These are phyloP conservation scores for Bombus superbus DNA, from an alignment of 1,140 invertebrate genomes.

Conservation along the genomic window DNA sequence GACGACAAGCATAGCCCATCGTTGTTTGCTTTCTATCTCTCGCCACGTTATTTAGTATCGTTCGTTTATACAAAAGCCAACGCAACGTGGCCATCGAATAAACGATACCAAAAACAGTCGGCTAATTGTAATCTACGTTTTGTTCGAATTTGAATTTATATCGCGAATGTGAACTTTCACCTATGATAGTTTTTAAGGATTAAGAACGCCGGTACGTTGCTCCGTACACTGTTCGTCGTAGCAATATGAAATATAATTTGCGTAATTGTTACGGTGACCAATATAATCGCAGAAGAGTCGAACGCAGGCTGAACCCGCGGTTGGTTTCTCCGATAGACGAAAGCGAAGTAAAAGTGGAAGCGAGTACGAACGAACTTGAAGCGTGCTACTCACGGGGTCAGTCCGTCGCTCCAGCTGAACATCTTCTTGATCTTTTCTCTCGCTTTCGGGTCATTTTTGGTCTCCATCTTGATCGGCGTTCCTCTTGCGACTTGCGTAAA, in stretches of 20 bases:
- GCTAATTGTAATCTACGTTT: too few relatives aligned
- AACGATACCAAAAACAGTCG: too few relatives aligned
- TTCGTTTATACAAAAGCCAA: too few relatives aligned
- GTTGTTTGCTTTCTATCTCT: too few relatives aligned
- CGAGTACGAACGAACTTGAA: not conserved
- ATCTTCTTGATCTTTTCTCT: slow-evolving; percentile 78
- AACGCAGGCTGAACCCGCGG: not conserved
- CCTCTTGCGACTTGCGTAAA: not conserved
- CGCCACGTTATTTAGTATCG: too few relatives aligned
- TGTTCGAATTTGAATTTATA: too few relatives aligned
- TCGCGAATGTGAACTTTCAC: not conserved
- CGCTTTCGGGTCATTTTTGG: slow-evolving; percentile 71
- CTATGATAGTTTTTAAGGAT: not conserved
- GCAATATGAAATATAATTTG: not conserved
- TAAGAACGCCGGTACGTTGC: too few relatives aligned
- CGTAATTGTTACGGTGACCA: not conserved
- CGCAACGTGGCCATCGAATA: too few relatives aligned
- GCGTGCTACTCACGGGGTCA: slow-evolving; percentile 67
- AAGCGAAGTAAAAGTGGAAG: slow-evolving; percentile 19
- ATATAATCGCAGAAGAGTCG: not conserved
- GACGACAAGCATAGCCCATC: too few relatives aligned
- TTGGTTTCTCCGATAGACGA: slow-evolving; percentile 7
- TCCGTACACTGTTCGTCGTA: not conserved
- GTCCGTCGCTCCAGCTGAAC: slow-evolving; percentile 80
- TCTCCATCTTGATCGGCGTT: slow-evolving; percentile 43